phyloP scores from a whole-genome alignment of 2,113 vertebrate species.

The Melanocharis versteri region DNA sequence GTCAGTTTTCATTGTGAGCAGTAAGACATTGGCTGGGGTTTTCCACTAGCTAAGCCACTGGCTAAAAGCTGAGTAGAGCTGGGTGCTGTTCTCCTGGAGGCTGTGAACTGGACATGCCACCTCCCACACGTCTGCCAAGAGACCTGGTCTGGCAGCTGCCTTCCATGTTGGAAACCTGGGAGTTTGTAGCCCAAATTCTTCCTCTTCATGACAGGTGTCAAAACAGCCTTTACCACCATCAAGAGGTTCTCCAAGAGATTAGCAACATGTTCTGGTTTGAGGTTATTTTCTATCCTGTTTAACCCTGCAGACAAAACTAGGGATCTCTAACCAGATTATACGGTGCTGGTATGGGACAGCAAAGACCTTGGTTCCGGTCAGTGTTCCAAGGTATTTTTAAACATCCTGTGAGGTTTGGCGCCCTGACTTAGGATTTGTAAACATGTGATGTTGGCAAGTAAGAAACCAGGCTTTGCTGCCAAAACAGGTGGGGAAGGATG shows the following conservation, averaged over 20 bases:
- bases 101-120: background rate
- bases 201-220: background rate
- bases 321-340: background rate
- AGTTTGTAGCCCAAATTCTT: background rate
- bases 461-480: background rate
- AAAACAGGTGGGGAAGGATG: background rate
- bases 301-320: background rate
- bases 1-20: background rate
- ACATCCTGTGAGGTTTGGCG: background rate
- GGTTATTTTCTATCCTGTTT: background rate
- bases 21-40: background rate
- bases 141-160: background rate
- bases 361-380: background rate
- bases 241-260: background rate
- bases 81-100: background rate
- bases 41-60: background rate
- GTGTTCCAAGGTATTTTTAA: constrained; percentile 8
- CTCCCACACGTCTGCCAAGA: background rate
- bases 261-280: background rate
- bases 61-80: background rate
- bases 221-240: background rate
- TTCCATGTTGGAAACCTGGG: fast-evolving
- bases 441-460: background rate
- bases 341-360: fast-evolving
- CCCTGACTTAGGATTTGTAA: background rate